These are phyloP conservation scores for Eptatretus atami DNA, from an alignment of 2,797 vertebrate genomes.

Conservation along the genomic window DNA sequence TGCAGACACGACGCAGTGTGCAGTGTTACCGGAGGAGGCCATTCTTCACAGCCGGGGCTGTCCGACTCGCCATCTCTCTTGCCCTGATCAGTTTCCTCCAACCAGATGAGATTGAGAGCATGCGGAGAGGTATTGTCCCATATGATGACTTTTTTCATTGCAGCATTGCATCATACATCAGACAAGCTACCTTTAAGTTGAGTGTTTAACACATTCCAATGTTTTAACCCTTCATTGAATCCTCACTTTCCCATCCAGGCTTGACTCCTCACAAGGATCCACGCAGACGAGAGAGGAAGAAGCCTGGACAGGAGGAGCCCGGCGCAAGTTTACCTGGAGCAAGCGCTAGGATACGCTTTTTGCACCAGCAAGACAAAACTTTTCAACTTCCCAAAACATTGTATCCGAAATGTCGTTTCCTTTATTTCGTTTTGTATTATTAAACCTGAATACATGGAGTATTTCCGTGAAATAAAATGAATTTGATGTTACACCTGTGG, in stretches of 20 bases:
- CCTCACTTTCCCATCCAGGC: slow-evolving; percentile 17
- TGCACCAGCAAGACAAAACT: background rate
- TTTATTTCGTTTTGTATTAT: too few relatives aligned
- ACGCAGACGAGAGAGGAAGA: slow-evolving; percentile 49
- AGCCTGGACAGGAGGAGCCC: slow-evolving; percentile 58
- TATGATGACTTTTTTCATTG: too few relatives aligned
- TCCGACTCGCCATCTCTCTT: slow-evolving; percentile 39
- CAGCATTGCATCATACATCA: too few relatives aligned
- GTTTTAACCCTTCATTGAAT: too few relatives aligned
- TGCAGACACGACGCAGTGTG: slow-evolving; percentile 32
- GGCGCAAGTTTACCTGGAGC: slow-evolving; percentile 76
- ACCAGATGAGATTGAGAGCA: slow-evolving; percentile 27
- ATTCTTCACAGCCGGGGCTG: slow-evolving; percentile 43
- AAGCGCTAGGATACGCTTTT: slow-evolving; percentile 29
- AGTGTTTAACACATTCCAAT: too few relatives aligned
- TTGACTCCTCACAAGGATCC: slow-evolving; percentile 57
- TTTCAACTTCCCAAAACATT: too few relatives aligned
- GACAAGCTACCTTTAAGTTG: too few relatives aligned
- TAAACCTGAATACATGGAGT: too few relatives aligned
- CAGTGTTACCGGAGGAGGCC: slow-evolving; percentile 36
- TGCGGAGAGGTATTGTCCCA: slow-evolving; percentile 51
- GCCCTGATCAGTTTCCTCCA: slow-evolving; percentile 44
- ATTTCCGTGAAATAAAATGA: too few relatives aligned
- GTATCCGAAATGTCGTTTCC: too few relatives aligned
- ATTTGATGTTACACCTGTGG: too few relatives aligned